phyloP scores from a whole-genome alignment of 2,797 vertebrate species.

The Toxotes lorentzi region DNA sequence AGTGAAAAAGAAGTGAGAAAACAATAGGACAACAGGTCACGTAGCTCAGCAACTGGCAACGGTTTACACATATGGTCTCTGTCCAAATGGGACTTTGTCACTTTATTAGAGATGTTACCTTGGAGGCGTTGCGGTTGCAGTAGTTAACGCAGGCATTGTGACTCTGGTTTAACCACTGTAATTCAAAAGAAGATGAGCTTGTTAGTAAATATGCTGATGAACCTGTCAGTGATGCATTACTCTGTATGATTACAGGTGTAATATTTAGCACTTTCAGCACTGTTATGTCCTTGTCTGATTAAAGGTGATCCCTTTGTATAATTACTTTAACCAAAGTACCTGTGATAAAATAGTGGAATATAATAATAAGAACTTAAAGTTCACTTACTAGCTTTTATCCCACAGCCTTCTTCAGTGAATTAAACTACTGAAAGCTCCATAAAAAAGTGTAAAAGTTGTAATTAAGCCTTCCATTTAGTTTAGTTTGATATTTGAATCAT shows the following conservation, averaged over 20 bases:
- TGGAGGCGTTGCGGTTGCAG: conserved; percentile 94
- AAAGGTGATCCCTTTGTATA: not conserved
- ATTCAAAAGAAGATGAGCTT: not conserved
- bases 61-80: not conserved
- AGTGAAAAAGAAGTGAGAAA: conserved; percentile 46
- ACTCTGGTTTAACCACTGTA: conserved; percentile 96
- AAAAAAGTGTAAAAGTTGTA: not conserved
- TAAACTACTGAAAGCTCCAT: not conserved
- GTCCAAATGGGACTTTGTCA: not conserved
- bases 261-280: not conserved
- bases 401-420: not conserved
- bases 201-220: not conserved
- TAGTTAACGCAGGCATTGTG: conserved; percentile 97
- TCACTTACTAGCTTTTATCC: not conserved
- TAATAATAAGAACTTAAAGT: not conserved
- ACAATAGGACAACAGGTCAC: not conserved
- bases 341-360: not conserved
- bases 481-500: not conserved
- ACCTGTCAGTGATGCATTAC: not conserved
- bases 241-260: not conserved
- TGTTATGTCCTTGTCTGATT: not conserved
- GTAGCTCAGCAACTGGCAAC: not conserved
- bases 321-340: not conserved
- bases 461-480: not conserved
- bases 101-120: conserved; percentile 78